A percentile compares a stretch with the other conserved stretches of the same genome.
Conservation (phyloP, 2,113 vertebrate species). For the Festucalex cinctus region DNA sequence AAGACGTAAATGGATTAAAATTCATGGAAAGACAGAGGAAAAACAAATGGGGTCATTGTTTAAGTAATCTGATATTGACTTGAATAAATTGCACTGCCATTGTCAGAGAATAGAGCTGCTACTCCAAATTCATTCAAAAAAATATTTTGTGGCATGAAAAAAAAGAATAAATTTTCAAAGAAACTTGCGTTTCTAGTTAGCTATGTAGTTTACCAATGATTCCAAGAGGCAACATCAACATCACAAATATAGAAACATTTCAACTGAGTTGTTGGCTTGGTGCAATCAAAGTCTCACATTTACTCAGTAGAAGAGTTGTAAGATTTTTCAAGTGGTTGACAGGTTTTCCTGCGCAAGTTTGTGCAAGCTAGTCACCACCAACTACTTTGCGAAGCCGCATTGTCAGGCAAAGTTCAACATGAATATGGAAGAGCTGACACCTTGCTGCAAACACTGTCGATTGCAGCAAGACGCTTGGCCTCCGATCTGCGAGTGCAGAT, state of each 20-base stretch:
- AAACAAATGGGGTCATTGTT: conserved; percentile 57
- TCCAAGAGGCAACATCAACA: background rate
- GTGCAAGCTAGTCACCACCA: conserved; percentile 37
- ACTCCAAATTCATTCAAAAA: background rate
- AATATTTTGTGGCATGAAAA: background rate
- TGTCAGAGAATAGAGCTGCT: conserved; percentile 4
- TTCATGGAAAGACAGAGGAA: conserved; percentile 37
- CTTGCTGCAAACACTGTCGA: conserved; percentile 33
- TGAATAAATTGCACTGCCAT: conserved; percentile 24
- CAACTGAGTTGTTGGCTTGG: too few relatives aligned
- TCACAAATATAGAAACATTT: too few relatives aligned
- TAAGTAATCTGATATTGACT: conserved; percentile 48
- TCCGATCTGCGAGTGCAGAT: conserved; percentile 3
- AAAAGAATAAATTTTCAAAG: background rate
- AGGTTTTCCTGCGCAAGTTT: conserved; percentile 8
- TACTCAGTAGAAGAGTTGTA: conserved; percentile 17
- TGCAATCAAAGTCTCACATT: conserved; percentile 12
- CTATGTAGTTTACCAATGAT: background rate
- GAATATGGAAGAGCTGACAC: conserved; percentile 45
- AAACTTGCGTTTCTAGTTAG: background rate
- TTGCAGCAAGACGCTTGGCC: conserved; percentile 8
- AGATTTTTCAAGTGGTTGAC: conserved; percentile 28
- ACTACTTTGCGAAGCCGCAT: conserved; percentile 28
- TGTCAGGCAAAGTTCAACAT: conserved; percentile 37
- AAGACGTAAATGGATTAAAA: conserved; percentile 57